Conservation (phyloP, 2,113 vertebrate genomes). For the Crotalus helleri region DNA sequence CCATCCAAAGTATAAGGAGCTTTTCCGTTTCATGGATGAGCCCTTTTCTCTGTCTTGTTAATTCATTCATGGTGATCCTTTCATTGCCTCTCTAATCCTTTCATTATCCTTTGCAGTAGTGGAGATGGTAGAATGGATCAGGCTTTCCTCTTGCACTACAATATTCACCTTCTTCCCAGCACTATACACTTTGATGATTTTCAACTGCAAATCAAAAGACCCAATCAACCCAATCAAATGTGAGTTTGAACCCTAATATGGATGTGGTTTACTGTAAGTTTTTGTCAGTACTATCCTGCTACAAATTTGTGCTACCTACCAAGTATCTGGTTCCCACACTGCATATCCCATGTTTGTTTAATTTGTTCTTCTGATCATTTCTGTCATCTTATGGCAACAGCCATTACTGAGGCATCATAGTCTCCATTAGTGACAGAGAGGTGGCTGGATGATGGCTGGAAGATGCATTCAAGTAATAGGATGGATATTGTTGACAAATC, state of each 20-base stretch:
- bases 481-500: neutral
- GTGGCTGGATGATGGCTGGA: neutral
- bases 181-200: no score
- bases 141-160: no score
- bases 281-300: neutral
- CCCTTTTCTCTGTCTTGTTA: no score
- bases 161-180: no score
- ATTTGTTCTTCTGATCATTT: neutral
- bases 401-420: neutral
- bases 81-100: no score
- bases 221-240: no score
- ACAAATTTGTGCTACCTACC: neutral
- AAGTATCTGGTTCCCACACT: neutral
- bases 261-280: neutral
- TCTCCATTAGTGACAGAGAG: neutral
- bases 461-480: neutral
- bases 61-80: no score
- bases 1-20: no score
- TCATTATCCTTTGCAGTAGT: no score
- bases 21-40: no score
- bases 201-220: no score
- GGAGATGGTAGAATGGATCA: no score
- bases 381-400: neutral
- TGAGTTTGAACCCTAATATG: neutral
- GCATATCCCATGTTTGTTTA: neutral